A percentile compares a stretch with the other conserved stretches of the same genome.
Conservation (phyloP, 2,113 vertebrate species). For the Ciconia boyciana region DNA sequence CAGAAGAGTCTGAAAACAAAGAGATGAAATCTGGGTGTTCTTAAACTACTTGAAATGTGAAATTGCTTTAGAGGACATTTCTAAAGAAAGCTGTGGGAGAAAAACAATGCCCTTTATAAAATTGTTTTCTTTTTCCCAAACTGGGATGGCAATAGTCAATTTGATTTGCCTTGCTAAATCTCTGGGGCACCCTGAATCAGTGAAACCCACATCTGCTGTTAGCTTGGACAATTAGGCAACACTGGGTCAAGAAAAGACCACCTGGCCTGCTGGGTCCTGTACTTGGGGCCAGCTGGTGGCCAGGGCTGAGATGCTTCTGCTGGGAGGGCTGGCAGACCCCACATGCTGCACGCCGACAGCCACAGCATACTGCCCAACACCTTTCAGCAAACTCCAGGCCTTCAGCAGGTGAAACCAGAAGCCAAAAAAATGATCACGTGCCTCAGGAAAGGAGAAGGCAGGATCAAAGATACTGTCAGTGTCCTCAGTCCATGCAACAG, state of each 20-base stretch:
- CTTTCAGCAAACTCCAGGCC: background rate
- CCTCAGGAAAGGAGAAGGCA: background rate
- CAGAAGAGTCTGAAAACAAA: background rate
- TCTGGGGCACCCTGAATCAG: background rate
- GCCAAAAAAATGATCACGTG: background rate
- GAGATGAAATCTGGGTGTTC: background rate
- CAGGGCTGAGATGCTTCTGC: background rate
- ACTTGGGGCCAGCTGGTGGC: background rate
- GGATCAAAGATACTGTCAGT: background rate
- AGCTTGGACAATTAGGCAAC: background rate
- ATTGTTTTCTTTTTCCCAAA: background rate
- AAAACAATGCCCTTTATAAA: background rate
- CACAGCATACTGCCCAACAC: background rate
- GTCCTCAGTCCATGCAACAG: background rate
- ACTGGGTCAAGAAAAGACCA: background rate
- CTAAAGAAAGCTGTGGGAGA: background rate
- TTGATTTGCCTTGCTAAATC: background rate
- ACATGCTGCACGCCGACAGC: accelerated
- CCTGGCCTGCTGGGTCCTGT: background rate
- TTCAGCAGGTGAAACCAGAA: background rate
- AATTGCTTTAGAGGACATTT: background rate
- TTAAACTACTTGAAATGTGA: background rate
- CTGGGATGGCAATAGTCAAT: background rate
- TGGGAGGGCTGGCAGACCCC: background rate
- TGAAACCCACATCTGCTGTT: background rate